A percentile compares a stretch with the other conserved stretches of the same genome.
These are phyloP conservation scores for Lepidocyrtoides sp. DNA, from an alignment of 2,888 invertebrate genomes.

Conservation along the genomic window DNA sequence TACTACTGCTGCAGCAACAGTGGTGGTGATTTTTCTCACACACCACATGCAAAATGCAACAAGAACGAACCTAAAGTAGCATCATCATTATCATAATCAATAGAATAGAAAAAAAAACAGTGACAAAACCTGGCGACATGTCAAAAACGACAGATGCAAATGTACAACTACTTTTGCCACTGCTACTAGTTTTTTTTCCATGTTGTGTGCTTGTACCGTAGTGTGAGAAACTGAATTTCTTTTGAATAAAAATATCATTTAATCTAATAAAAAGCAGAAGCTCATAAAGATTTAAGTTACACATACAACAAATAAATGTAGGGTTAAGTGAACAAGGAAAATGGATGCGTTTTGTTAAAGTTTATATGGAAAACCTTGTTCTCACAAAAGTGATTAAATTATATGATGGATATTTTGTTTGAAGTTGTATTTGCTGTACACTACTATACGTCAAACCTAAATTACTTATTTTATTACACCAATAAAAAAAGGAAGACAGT, in stretches of 20 bases:
- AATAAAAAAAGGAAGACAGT: not conserved
- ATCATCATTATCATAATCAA: conserved; percentile 7
- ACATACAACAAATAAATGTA: not conserved
- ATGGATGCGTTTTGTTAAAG: not conserved
- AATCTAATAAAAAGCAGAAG: not conserved
- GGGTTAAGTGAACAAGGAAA: too few relatives aligned
- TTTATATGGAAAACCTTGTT: not conserved
- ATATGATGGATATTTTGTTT: too few relatives aligned
- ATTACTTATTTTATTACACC: conserved; percentile 7
- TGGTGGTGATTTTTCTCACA: not conserved
- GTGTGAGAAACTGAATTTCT: conserved; percentile 22
- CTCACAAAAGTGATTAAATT: not conserved
- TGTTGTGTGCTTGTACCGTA: not conserved
- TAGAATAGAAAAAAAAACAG: not conserved
- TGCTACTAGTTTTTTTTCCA: conserved; percentile 42
- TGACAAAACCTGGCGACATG: conserved; percentile 64
- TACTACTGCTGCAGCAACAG: not conserved
- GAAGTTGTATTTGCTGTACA: too few relatives aligned
- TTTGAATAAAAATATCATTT: not conserved
- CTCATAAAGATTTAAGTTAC: too few relatives aligned
- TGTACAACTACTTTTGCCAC: conserved; percentile 19
- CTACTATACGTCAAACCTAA: not conserved
- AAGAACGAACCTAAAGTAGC: not conserved
- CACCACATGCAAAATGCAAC: not conserved
- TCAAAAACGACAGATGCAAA: conserved; percentile 67